Base-by-base conservation (phyloP, 2,113 vertebrate genomes). In the Platycercus adscitus region DNA sequence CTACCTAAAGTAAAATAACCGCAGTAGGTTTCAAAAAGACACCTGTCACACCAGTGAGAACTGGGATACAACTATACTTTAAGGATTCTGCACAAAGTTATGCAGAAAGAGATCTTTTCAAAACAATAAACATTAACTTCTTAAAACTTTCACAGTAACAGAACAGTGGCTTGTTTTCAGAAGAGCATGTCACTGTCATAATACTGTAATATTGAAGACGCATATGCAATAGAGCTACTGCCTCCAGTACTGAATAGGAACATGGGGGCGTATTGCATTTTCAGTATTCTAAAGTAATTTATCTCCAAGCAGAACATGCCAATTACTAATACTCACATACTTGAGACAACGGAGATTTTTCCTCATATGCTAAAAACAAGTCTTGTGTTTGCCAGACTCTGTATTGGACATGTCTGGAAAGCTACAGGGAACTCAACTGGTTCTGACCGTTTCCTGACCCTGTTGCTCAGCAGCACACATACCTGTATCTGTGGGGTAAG, bases 381-480 rank as follows among this genome's bases (percentile, higher is more conserved):
- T 31, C 35, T 41, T 60, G 19, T 9, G 80, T 83, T 86, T 75
- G 50, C 47, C 33, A 68, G 43, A 37, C 8, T 55, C 52, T 16
- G 3, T 0, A 8, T 2, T 13, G 41, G 60, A 21, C 25, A 1
- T 1, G 14, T 53, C 81, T 79, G 69, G 13, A 50, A 60, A 76
- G 49, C 19, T n/a, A 19, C 5, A 70, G n/a, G 35, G 46, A 86
- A 33, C n/a, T 43, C 29, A 2, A 0, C 4, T 61, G 1, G 1
- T 35, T 55, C 46, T 12, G 41, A 44, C 35, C 31, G 4, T 20
- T 52, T 35, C 73, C 31, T 1, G 9, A n/a, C 24, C 17, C 53
- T 0, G 0, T 1, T 0, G 0, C 75, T 31, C 84, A 33, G 84
- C 73, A 68, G 69, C 47, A 44, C 50, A 19, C 44, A 2, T 26